phyloP scores from a whole-genome alignment of 2,113 vertebrate genomes.

The Seriola dumerili region DNA sequence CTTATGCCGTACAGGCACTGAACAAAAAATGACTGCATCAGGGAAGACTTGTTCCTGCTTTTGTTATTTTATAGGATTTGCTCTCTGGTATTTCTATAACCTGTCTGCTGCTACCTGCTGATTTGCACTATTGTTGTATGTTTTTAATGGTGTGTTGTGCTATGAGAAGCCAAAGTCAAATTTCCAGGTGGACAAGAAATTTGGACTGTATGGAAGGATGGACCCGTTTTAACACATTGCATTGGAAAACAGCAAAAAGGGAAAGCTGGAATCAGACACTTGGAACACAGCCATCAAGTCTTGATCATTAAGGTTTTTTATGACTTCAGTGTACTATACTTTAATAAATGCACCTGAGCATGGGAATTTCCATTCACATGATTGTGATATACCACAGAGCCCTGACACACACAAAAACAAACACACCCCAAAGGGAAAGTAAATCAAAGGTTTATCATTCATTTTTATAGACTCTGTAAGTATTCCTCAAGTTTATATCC shows the following conservation, averaged over 20 bases:
- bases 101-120: no score
- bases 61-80: no score
- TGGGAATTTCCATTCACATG: not conserved
- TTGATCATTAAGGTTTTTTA: not conserved
- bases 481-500: constrained; percentile 4
- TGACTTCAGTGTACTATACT: not conserved
- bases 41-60: no score
- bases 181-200: no score
- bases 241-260: not conserved
- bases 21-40: no score
- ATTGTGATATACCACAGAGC: not conserved
- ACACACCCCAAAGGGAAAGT: not conserved
- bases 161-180: no score
- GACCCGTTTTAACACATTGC: not conserved
- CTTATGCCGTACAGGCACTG: no score
- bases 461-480: constrained; percentile 1
- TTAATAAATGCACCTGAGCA: not conserved
- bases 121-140: no score
- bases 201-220: no score
- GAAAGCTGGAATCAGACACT: not conserved
- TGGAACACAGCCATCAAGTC: not conserved
- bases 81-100: no score
- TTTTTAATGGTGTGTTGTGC: no score
- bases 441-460: not conserved
- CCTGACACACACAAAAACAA: not conserved